Evolutionary conservation across 2,888 invertebrate genomes (phyloP).

Genomic region (Ectropis crepuscularia): DNA sequence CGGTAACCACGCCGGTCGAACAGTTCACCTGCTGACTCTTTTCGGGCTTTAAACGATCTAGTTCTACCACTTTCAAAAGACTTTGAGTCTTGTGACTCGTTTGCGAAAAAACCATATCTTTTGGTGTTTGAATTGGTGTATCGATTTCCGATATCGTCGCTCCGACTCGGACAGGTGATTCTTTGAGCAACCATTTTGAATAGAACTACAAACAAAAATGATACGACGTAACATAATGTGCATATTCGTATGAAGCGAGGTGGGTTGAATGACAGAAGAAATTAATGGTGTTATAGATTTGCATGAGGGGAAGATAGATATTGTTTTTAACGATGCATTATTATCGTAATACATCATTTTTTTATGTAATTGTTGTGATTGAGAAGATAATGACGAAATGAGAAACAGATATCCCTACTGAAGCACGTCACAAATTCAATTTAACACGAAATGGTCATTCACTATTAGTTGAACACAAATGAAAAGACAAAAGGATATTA

Average conservation of each 20-base stretch:
- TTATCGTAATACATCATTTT: slow-evolving; percentile 7
- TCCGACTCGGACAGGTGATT: slow-evolving; percentile 82
- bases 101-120: slow-evolving; percentile 84
- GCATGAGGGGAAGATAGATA: slow-evolving; percentile 8
- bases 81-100: slow-evolving; percentile 79
- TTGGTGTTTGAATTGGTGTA: slow-evolving; percentile 74
- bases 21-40: slow-evolving; percentile 74
- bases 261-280: slow-evolving; percentile 41
- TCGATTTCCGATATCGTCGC: slow-evolving; percentile 80
- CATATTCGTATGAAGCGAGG: slow-evolving; percentile 75
- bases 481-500: too few relatives aligned
- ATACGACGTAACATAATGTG: slow-evolving; percentile 84
- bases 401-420: slow-evolving; percentile 19
- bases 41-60: slow-evolving; percentile 80
- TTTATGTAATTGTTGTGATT: slow-evolving; percentile 1
- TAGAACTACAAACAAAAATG: slow-evolving; percentile 85
- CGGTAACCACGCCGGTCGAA: slow-evolving; percentile 70
- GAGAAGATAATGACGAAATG: slow-evolving; percentile 11
- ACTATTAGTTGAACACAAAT: too few relatives aligned
- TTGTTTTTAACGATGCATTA: slow-evolving; percentile 5
- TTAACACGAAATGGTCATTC: slow-evolving; percentile 28
- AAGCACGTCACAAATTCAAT: slow-evolving; percentile 26
- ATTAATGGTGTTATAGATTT: slow-evolving; percentile 18
- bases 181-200: slow-evolving; percentile 84
- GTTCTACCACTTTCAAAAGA: slow-evolving; percentile 82